These are phyloP conservation scores for Valencia hispanica DNA, from an alignment of 2,797 vertebrate species.

Conservation along the genomic window DNA sequence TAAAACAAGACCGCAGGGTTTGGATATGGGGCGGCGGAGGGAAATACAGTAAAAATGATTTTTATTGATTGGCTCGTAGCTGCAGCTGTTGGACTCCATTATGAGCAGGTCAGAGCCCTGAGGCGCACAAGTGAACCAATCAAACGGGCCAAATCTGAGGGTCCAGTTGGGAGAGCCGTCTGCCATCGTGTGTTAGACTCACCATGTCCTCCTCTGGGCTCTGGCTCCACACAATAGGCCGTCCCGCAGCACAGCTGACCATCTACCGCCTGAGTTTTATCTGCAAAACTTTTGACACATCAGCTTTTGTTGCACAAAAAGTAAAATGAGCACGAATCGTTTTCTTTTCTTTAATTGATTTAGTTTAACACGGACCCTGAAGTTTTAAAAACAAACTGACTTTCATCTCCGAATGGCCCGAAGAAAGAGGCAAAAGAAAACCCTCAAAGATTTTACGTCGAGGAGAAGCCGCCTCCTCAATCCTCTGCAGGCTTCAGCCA, in stretches of 20 bases:
- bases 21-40: slow-evolving; percentile 54
- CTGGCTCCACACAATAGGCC: slow-evolving; percentile 41
- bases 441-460: slow-evolving; percentile 63
- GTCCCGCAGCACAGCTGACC: slow-evolving; percentile 18
- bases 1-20: slow-evolving; percentile 79
- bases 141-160: slow-evolving; percentile 56
- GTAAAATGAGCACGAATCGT: slow-evolving; percentile 44
- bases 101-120: slow-evolving; percentile 71
- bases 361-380: slow-evolving; percentile 39
- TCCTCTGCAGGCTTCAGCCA: slow-evolving; percentile 65
- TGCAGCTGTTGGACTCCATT: slow-evolving; percentile 81
- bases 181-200: slow-evolving; percentile 64
- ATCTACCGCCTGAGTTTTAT: slow-evolving; percentile 43
- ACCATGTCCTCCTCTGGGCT: slow-evolving; percentile 7
- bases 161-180: slow-evolving; percentile 53
- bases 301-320: slow-evolving; percentile 11
- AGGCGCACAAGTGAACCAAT: slow-evolving; percentile 67
- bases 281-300: slow-evolving; percentile 32
- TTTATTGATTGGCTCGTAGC: slow-evolving; percentile 81
- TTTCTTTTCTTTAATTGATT: slow-evolving; percentile 40
- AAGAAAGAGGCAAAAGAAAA: slow-evolving; percentile 66
- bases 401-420: slow-evolving; percentile 69
- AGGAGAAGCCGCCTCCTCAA: slow-evolving; percentile 33
- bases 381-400: slow-evolving; percentile 41
- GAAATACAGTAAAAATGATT: slow-evolving; percentile 77